A percentile compares a stretch with the other conserved stretches of the same genome.
Evolutionary conservation across 1,140 invertebrate genomes (phyloP).

Genomic region (Zaprionus capensis): DNA sequence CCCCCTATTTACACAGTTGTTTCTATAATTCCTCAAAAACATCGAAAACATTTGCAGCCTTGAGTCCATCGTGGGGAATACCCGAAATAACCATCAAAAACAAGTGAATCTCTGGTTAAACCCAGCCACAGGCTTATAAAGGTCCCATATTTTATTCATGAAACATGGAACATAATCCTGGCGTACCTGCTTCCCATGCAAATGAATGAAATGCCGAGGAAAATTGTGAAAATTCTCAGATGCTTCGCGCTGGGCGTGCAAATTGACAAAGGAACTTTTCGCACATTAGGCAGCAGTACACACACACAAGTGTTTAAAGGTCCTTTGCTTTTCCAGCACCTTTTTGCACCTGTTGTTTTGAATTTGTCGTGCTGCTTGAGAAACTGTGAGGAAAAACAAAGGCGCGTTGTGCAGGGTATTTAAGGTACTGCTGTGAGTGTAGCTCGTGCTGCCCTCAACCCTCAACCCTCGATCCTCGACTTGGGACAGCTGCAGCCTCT

Average conservation of each 20-base stretch:
- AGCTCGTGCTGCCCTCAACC: constrained; percentile 69
- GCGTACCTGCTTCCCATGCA: constrained; percentile 46
- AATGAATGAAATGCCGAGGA: constrained; percentile 65
- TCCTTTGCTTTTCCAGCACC: constrained; percentile 19
- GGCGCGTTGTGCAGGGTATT: constrained; percentile 30
- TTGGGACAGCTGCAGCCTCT: constrained; percentile 40
- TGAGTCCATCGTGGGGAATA: constrained; percentile 12
- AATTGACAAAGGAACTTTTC: constrained; percentile 80
- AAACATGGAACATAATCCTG: constrained; percentile 46
- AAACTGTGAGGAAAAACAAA: constrained; percentile 36
- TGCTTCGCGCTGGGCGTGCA: constrained; percentile 54
- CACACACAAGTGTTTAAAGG: neutral
- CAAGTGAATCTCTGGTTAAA: constrained; percentile 58
- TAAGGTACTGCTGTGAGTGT: constrained; percentile 57
- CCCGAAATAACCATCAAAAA: constrained; percentile 34
- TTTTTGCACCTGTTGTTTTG: constrained; percentile 70
- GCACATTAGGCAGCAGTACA: constrained; percentile 71
- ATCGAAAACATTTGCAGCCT: neutral
- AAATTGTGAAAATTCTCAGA: constrained; percentile 23
- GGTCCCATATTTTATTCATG: constrained; percentile 46
- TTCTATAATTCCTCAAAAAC: constrained; percentile 15
- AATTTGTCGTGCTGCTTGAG: constrained; percentile 61
- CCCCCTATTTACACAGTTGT: neutral
- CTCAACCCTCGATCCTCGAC: constrained; percentile 33
- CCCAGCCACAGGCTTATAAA: constrained; percentile 33